Percentiles rank a stretch among this genome's conserved stretches.
phyloP scores from a whole-genome alignment of 2,888 invertebrate species.

The Agrochola litura region DNA sequence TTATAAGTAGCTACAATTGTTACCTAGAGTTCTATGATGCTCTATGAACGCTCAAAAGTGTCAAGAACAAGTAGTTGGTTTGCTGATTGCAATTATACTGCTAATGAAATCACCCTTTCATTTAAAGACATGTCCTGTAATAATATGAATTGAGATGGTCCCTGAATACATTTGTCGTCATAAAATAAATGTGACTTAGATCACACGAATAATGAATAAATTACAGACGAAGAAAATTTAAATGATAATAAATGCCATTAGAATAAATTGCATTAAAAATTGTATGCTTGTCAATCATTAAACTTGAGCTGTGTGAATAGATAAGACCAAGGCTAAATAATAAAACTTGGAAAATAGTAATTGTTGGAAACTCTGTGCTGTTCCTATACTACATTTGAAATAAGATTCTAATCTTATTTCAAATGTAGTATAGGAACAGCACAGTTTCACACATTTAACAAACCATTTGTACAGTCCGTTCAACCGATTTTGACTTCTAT shows the following conservation, averaged over 20 bases:
- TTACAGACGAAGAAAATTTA: constrained; percentile 16
- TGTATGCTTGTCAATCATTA: constrained; percentile 28
- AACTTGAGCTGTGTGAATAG: not conserved
- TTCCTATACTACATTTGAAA: too few species aligned
- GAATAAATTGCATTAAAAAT: constrained; percentile 13
- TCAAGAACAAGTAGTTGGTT: not conserved
- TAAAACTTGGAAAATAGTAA: not conserved
- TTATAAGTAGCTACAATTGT: not conserved
- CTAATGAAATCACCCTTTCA: not conserved
- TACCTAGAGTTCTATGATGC: not conserved
- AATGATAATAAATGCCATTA: constrained; percentile 21
- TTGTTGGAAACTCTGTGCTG: not conserved
- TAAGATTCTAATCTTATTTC: too few species aligned
- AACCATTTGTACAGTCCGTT: too few species aligned
- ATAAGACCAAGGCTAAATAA: not conserved
- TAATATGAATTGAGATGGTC: not conserved
- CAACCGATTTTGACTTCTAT: too few species aligned
- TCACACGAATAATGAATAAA: constrained; percentile 5
- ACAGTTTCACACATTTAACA: too few species aligned
- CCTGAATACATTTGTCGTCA: not conserved
- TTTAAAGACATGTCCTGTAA: not conserved
- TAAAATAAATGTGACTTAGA: not conserved
- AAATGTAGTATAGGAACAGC: too few species aligned
- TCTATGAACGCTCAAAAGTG: too few species aligned
- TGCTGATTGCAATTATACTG: not conserved